Percentiles rank a stretch among this genome's conserved stretches.
phyloP scores from a whole-genome alignment of 2,888 invertebrate genomes.

The Bedellia somnulentella region DNA sequence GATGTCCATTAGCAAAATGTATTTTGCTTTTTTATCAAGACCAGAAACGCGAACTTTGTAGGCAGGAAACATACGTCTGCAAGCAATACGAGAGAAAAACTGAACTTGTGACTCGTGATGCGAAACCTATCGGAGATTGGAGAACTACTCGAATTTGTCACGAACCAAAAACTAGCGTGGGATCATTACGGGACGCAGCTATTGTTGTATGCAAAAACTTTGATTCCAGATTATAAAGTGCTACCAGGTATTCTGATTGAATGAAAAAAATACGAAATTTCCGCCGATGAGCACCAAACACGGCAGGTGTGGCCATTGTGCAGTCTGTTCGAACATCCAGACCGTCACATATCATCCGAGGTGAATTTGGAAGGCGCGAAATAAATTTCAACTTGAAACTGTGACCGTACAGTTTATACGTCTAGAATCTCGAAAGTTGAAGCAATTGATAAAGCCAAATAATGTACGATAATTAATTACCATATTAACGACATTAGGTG shows the following conservation, averaged over 20 bases:
- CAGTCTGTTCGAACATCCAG: constrained; percentile 20
- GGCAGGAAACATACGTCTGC: constrained; percentile 99
- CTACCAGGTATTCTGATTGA: constrained; percentile 28
- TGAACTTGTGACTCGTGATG: constrained; percentile 51
- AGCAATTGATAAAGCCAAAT: constrained; percentile 32
- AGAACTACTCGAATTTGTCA: too few relatives aligned
- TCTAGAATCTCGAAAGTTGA: constrained; percentile 15
- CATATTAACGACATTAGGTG: constrained; percentile 52
- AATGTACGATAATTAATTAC: constrained; percentile 48
- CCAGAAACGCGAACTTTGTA: constrained; percentile 99
- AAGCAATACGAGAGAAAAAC: constrained; percentile 64
- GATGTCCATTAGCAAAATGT: constrained; percentile 98
- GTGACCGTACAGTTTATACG: background rate
- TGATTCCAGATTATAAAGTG: too few relatives aligned
- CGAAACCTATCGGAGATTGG: too few relatives aligned
- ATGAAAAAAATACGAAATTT: constrained; percentile 35
- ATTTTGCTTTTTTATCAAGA: constrained; percentile 97
- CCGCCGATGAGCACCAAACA: constrained; percentile 31
- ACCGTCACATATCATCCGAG: constrained; percentile 32
- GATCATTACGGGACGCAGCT: too few relatives aligned
- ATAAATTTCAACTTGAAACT: background rate
- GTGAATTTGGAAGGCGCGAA: constrained; percentile 13
- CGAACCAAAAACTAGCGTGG: too few relatives aligned
- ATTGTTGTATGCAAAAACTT: too few relatives aligned
- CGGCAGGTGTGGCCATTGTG: constrained; percentile 32